Conservation (phyloP, 2,888 invertebrate species). For the Pseudococcus jackbeardsleyi region DNA sequence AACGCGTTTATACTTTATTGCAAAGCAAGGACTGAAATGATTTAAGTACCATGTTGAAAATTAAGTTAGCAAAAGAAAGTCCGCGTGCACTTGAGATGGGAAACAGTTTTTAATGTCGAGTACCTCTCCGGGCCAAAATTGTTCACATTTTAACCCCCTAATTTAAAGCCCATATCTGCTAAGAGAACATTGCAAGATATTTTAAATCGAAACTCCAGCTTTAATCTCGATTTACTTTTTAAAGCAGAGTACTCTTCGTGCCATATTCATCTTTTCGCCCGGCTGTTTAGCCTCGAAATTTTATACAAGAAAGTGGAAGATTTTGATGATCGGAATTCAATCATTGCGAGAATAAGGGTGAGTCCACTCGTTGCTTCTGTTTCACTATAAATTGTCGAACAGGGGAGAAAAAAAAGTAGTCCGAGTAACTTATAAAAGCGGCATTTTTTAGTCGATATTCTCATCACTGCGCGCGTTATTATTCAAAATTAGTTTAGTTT, state of each 20-base stretch:
- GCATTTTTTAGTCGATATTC: slow-evolving; percentile 53
- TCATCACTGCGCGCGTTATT: slow-evolving; percentile 49
- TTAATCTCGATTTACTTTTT: background rate
- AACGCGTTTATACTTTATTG: slow-evolving; percentile 61
- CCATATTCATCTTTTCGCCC: background rate
- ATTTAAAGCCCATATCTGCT: background rate
- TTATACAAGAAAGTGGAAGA: background rate
- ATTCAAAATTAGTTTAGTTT: slow-evolving; percentile 61
- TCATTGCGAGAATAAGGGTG: slow-evolving; percentile 16
- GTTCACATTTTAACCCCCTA: slow-evolving; percentile 36
- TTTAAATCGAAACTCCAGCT: slow-evolving; percentile 7
- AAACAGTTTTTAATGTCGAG: slow-evolving; percentile 40
- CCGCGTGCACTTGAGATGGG: slow-evolving; percentile 35
- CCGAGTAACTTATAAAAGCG: slow-evolving; percentile 19
- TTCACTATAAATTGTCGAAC: background rate
- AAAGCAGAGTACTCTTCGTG: background rate
- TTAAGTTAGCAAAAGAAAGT: slow-evolving; percentile 57
- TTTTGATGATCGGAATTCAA: slow-evolving; percentile 28
- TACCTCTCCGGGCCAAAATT: background rate
- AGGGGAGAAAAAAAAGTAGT: slow-evolving; percentile 23
- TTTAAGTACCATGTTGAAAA: slow-evolving; percentile 55
- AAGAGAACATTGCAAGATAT: background rate
- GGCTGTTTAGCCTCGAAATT: background rate
- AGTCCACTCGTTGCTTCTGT: slow-evolving; percentile 25
- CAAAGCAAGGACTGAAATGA: slow-evolving; percentile 58